Evolutionary conservation across 2,888 invertebrate species (phyloP).

Genomic region (Drosophila mulleri): DNA sequence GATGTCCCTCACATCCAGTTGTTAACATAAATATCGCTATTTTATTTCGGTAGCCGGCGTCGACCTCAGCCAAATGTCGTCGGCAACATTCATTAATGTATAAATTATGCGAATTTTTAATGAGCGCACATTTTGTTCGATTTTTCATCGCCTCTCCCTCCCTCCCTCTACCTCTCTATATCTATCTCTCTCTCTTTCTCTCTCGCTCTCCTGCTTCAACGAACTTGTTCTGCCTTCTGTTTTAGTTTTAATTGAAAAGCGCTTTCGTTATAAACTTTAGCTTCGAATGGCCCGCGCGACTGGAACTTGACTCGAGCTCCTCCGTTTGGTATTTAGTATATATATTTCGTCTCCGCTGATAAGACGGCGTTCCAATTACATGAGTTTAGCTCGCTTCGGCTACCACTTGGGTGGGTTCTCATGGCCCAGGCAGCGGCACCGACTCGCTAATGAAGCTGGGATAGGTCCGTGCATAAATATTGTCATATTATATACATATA

Average conservation of each 20-base stretch:
- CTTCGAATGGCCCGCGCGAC: conserved; percentile 61
- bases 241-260: conserved; percentile 77
- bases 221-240: conserved; percentile 71
- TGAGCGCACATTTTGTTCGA: conserved; percentile 81
- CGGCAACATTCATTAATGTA: conserved; percentile 80
- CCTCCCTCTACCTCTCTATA: conserved; percentile 3
- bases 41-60: conserved; percentile 77
- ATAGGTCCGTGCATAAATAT: conserved; percentile 39
- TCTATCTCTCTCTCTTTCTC: not conserved
- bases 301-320: conserved; percentile 41
- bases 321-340: conserved; percentile 46
- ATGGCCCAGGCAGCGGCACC: conserved; percentile 6
- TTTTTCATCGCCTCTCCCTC: conserved; percentile 63
- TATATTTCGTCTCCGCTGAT: conserved; percentile 59
- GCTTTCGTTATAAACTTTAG: conserved; percentile 74
- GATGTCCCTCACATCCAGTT: conserved; percentile 13
- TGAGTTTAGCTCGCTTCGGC: conserved; percentile 58
- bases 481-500: conserved; percentile 38
- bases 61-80: conserved; percentile 66
- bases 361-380: conserved; percentile 78
- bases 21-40: conserved; percentile 71
- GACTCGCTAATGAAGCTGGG: conserved; percentile 68
- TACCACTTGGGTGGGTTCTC: conserved; percentile 76
- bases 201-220: conserved; percentile 2
- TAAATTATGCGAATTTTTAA: conserved; percentile 82